phyloP scores from a whole-genome alignment of 2,888 invertebrate species.

The Rhagonycha lutea region DNA sequence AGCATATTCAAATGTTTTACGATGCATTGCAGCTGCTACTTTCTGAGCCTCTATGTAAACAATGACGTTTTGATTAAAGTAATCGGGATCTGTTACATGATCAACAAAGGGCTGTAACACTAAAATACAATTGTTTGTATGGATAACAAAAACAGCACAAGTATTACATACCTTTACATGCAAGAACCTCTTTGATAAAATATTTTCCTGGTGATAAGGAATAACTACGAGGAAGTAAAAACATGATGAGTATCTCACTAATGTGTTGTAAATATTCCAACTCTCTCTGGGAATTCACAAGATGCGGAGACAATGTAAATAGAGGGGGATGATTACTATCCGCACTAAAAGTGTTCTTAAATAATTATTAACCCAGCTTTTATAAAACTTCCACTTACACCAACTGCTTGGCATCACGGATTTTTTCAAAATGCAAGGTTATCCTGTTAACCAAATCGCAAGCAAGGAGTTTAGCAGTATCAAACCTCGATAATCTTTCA shows the following conservation, averaged over 20 bases:
- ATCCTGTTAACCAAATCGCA: conserved; percentile 81
- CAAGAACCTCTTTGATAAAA: conserved; percentile 80
- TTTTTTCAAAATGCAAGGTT: conserved; percentile 83
- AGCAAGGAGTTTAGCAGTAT: conserved; percentile 81
- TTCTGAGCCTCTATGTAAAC: conserved; percentile 82
- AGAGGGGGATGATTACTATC: conserved; percentile 68
- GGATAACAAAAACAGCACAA: not conserved
- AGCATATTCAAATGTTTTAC: conserved; percentile 83
- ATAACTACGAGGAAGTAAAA: conserved; percentile 81
- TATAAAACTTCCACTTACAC: conserved; percentile 63
- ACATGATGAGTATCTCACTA: conserved; percentile 80
- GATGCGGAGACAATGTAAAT: conserved; percentile 74
- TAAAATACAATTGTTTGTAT: conserved; percentile 45
- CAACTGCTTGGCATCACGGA: conserved; percentile 74
- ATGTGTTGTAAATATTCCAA: conserved; percentile 79
- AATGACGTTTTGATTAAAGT: conserved; percentile 85
- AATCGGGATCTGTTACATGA: conserved; percentile 86
- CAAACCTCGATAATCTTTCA: conserved; percentile 73
- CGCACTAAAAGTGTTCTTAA: conserved; percentile 55
- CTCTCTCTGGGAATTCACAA: conserved; percentile 75
- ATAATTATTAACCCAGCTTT: not conserved
- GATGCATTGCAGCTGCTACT: conserved; percentile 76
- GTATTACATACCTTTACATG: conserved; percentile 73
- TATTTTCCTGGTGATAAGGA: conserved; percentile 77
- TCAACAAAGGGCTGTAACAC: conserved; percentile 84